Percentiles rank a stretch among this genome's conserved stretches.
Evolutionary conservation across 1,140 invertebrate genomes (phyloP).

Genomic region (Neuroterus valhalla): DNA sequence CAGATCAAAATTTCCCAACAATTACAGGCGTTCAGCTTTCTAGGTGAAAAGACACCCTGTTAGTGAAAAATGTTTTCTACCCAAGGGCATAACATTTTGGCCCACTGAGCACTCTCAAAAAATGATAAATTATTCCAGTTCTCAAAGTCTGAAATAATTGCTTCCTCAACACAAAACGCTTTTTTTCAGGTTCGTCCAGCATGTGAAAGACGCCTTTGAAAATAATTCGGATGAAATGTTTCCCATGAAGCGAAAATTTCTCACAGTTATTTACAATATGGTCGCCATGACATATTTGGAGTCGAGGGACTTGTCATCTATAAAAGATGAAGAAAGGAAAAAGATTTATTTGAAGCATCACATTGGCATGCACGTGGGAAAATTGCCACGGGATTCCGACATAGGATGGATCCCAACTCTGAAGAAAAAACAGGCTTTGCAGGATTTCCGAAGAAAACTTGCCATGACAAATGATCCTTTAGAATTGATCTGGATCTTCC

Average conservation of each 20-base stretch:
- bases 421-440: conserved; percentile 45
- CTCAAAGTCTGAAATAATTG: no score
- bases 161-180: background rate
- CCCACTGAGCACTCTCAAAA: no score
- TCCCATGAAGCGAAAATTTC: conserved; percentile 55
- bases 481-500: conserved; percentile 64
- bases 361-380: conserved; percentile 51
- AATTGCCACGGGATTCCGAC: conserved; percentile 59
- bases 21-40: no score
- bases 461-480: conserved; percentile 56
- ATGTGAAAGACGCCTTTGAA: conserved; percentile 59
- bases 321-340: conserved; percentile 37
- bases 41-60: no score
- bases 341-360: conserved; percentile 57
- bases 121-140: no score
- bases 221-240: conserved; percentile 51
- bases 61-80: no score
- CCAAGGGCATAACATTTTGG: no score
- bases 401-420: conserved; percentile 57
- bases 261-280: conserved; percentile 59
- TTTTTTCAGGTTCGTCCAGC: conserved; percentile 49
- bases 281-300: conserved; percentile 60
- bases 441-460: conserved; percentile 53
- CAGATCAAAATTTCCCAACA: no score
- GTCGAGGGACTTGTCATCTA: conserved; percentile 53